Conservation (phyloP, 2,797 vertebrate species). For the Tokudaia muenninki region DNA sequence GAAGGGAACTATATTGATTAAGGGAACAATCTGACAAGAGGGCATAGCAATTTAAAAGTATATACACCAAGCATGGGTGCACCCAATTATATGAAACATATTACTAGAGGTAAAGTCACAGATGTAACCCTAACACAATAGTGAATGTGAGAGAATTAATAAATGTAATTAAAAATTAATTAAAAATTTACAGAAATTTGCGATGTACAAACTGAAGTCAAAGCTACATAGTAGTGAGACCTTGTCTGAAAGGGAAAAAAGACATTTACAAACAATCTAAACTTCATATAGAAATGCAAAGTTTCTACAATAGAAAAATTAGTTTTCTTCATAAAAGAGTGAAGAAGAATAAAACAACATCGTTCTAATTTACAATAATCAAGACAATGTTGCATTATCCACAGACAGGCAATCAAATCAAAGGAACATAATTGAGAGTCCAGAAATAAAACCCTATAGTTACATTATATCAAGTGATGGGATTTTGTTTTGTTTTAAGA, state of each 20-base stretch:
- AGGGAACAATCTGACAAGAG: neutral
- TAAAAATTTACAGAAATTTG: neutral
- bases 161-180: neutral
- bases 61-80: neutral
- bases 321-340: neutral
- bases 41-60: neutral
- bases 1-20: neutral
- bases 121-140: neutral
- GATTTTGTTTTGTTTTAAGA: neutral
- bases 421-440: neutral
- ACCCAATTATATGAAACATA: neutral
- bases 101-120: neutral
- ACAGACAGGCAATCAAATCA: neutral
- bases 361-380: neutral
- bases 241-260: neutral
- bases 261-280: constrained; percentile 36
- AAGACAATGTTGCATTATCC: neutral
- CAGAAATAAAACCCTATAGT: constrained; percentile 47
- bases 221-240: neutral
- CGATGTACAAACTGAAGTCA: neutral
- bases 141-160: neutral
- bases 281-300: neutral
- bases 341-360: neutral
- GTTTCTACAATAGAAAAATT: neutral
- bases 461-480: neutral